phyloP scores from a whole-genome alignment of 2,888 invertebrate species.

The Polymixis flavicincta region DNA sequence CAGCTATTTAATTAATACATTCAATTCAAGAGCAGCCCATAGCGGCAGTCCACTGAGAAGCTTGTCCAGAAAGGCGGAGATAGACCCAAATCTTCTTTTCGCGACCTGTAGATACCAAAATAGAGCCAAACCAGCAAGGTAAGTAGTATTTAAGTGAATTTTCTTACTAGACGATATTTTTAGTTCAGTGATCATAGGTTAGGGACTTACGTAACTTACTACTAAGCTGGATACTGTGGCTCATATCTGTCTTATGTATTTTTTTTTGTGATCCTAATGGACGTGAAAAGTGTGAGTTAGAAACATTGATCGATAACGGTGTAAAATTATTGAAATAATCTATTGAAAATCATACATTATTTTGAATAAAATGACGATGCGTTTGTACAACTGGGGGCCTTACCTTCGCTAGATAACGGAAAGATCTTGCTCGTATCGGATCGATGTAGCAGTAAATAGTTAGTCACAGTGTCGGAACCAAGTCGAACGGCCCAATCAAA shows the following conservation, averaged over 20 bases:
- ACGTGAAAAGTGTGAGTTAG: not conserved
- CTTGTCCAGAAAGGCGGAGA: not conserved
- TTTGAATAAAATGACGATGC: not conserved
- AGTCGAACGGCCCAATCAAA: not conserved
- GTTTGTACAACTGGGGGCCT: not conserved
- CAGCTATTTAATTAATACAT: constrained; percentile 12
- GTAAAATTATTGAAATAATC: not conserved
- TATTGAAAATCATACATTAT: not conserved
- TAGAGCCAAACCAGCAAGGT: not conserved
- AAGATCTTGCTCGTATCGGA: not conserved
- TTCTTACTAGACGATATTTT: not conserved
- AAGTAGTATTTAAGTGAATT: not conserved
- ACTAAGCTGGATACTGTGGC: not conserved
- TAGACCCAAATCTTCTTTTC: not conserved
- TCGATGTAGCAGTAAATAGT: no score
- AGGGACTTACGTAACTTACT: not conserved
- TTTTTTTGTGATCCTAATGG: not conserved
- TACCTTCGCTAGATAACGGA: not conserved
- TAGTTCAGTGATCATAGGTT: not conserved
- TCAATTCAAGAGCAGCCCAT: not conserved
- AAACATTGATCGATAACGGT: no score
- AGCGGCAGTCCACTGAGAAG: not conserved
- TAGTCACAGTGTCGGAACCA: not conserved
- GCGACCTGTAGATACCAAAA: not conserved
- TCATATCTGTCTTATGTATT: not conserved